A percentile compares a stretch with the other conserved stretches of the same genome.
These are phyloP conservation scores for Brotula barbata DNA, from an alignment of 2,797 vertebrate species.

Conservation along the genomic window DNA sequence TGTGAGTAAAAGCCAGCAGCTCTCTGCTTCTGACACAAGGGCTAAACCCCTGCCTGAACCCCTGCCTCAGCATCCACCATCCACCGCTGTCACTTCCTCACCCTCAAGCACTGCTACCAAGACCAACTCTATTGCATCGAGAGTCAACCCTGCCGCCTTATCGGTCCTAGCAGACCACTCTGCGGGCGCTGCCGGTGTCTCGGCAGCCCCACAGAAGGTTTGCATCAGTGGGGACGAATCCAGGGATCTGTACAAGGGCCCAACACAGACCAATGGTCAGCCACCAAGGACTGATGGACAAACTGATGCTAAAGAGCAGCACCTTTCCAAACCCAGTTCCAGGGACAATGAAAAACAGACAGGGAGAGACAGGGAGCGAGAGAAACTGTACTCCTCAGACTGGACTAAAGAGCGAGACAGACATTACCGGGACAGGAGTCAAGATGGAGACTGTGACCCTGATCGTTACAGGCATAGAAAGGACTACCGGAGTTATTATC, in stretches of 20 bases:
- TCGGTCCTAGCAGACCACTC: slow-evolving; percentile 21
- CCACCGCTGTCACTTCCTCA: slow-evolving; percentile 33
- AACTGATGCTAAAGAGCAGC: slow-evolving; percentile 60
- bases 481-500: slow-evolving; percentile 49
- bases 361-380: slow-evolving; percentile 66
- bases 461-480: slow-evolving; percentile 51
- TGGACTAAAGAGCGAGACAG: slow-evolving; percentile 53
- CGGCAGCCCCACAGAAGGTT: slow-evolving; percentile 32
- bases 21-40: slow-evolving; percentile 55
- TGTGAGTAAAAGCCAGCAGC: slow-evolving; percentile 46
- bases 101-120: slow-evolving; percentile 44
- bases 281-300: slow-evolving; percentile 65
- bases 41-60: slow-evolving; percentile 56
- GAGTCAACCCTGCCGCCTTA: slow-evolving; percentile 50
- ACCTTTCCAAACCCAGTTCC: slow-evolving; percentile 56
- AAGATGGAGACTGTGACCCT: slow-evolving; percentile 65
- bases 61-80: slow-evolving; percentile 32
- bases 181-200: neutral
- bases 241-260: slow-evolving; percentile 6
- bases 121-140: slow-evolving; percentile 19
- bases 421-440: slow-evolving; percentile 73
- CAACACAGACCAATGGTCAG: slow-evolving; percentile 37
- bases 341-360: slow-evolving; percentile 56
- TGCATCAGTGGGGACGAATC: slow-evolving; percentile 46
- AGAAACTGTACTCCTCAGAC: slow-evolving; percentile 67